Percentiles rank a stretch among this genome's conserved stretches.
These are phyloP conservation scores for Neuroscelio doddi DNA, from an alignment of 2,888 invertebrate species.

Conservation along the genomic window DNA sequence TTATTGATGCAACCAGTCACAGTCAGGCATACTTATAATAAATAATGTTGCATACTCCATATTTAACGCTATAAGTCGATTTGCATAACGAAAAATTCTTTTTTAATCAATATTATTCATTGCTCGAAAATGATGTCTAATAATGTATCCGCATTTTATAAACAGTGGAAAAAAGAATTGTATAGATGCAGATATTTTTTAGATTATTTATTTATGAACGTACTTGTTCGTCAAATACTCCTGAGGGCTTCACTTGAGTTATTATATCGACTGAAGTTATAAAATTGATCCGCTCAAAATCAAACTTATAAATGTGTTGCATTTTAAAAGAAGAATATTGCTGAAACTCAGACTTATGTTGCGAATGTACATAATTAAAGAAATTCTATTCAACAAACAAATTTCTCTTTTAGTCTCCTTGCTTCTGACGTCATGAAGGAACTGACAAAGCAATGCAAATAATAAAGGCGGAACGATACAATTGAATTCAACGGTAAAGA, in stretches of 20 bases:
- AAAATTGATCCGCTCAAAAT: conserved; percentile 42
- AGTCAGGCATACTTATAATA: conserved; percentile 38
- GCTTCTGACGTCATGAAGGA: conserved; percentile 47
- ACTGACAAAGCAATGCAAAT: conserved; percentile 44
- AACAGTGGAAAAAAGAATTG: too few relatives aligned
- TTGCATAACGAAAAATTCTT: conserved; percentile 27
- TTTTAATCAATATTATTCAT: too few relatives aligned
- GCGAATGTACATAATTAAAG: conserved; percentile 49
- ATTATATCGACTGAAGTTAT: conserved; percentile 19
- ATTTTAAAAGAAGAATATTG: conserved; percentile 44
- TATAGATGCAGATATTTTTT: too few relatives aligned
- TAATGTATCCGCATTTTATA: too few relatives aligned
- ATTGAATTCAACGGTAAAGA: conserved; percentile 43
- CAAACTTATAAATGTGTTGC: conserved; percentile 40
- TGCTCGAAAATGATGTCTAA: too few relatives aligned
- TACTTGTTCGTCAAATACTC: background rate
- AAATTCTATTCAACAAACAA: conserved; percentile 46
- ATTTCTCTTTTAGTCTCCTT: conserved; percentile 43
- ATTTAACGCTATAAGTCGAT: conserved; percentile 33
- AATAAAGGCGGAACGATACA: conserved; percentile 44
- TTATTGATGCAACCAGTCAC: conserved; percentile 37
- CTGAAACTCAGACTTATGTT: conserved; percentile 36
- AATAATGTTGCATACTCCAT: conserved; percentile 35
- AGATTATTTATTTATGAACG: background rate
- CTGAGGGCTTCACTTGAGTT: too few relatives aligned